Percentiles rank a stretch among this genome's conserved stretches.
These are phyloP conservation scores for Malaclemys terrapin DNA, from an alignment of 2,113 vertebrate genomes.

Conservation along the genomic window DNA sequence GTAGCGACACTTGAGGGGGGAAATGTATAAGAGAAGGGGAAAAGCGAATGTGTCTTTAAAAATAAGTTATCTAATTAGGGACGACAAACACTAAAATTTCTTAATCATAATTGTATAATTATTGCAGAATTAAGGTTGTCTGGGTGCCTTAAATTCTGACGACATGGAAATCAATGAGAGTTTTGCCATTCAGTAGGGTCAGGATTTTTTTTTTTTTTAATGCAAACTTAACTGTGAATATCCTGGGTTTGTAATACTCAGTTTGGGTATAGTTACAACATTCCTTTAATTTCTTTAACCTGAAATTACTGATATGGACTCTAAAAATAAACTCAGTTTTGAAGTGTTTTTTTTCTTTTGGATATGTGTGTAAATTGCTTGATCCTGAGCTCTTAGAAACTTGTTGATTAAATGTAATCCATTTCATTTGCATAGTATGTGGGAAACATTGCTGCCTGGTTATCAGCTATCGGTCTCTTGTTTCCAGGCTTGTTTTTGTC, in stretches of 20 bases:
- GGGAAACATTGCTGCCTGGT: slow-evolving; percentile 53
- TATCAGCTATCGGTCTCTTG: slow-evolving; percentile 44
- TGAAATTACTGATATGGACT: slow-evolving; percentile 25
- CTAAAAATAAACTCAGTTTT: slow-evolving; percentile 59
- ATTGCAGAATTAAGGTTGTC: not conserved
- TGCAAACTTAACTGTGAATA: slow-evolving; percentile 48
- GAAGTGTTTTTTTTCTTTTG: slow-evolving; percentile 42
- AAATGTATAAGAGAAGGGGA: not conserved
- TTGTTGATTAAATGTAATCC: slow-evolving; percentile 61
- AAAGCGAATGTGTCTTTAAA: not conserved
- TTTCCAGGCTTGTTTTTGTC: slow-evolving; percentile 66
- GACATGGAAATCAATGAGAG: not conserved
- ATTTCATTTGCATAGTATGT: not conserved
- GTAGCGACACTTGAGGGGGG: not conserved
- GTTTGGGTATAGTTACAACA: not conserved
- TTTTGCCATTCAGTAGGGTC: not conserved
- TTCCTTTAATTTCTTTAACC: slow-evolving; percentile 41
- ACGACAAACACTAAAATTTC: not conserved
- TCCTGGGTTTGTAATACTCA: slow-evolving; percentile 9
- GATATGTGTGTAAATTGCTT: slow-evolving; percentile 37
- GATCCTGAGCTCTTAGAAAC: slow-evolving; percentile 54
- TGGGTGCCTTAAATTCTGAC: not conserved
- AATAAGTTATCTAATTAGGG: not conserved
- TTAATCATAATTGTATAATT: not conserved
- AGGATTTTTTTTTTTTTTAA: not conserved